Conservation (phyloP, 2,888 invertebrate genomes). For the Metacarcinus magister region DNA sequence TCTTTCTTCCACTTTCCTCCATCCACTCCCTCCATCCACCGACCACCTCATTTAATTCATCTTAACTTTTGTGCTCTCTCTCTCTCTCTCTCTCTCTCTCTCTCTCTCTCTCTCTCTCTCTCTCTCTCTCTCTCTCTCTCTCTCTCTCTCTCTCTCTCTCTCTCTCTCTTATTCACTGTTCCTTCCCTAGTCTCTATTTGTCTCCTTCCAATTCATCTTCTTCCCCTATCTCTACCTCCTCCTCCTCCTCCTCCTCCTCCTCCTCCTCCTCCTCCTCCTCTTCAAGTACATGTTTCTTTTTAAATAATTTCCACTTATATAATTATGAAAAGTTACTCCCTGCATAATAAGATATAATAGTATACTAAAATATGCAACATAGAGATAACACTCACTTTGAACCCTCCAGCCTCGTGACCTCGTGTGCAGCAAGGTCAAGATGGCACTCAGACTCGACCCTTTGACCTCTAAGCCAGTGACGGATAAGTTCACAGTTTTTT, state of each 20-base stretch:
- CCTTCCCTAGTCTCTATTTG: background rate
- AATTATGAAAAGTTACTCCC: background rate
- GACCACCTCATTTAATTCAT: background rate
- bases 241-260: background rate
- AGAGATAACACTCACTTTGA: background rate
- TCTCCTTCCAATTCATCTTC: background rate
- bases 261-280: background rate
- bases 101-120: slow-evolving; percentile 42
- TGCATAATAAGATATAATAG: background rate
- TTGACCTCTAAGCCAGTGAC: background rate
- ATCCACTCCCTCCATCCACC: background rate
- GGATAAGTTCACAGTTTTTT: background rate
- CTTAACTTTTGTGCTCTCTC: background rate
- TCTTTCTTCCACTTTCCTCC: background rate
- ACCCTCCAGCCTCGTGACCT: background rate
- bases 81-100: slow-evolving; percentile 16
- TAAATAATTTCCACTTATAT: background rate
- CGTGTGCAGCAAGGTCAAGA: background rate
- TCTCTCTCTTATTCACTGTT: background rate
- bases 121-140: slow-evolving; percentile 43
- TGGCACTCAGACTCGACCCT: background rate
- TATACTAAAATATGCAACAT: background rate
- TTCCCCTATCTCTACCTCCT: too few relatives aligned
- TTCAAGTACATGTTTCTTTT: background rate
- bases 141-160: background rate